phyloP scores from a whole-genome alignment of 2,888 invertebrate species.

The Stenotaenia linearis region DNA sequence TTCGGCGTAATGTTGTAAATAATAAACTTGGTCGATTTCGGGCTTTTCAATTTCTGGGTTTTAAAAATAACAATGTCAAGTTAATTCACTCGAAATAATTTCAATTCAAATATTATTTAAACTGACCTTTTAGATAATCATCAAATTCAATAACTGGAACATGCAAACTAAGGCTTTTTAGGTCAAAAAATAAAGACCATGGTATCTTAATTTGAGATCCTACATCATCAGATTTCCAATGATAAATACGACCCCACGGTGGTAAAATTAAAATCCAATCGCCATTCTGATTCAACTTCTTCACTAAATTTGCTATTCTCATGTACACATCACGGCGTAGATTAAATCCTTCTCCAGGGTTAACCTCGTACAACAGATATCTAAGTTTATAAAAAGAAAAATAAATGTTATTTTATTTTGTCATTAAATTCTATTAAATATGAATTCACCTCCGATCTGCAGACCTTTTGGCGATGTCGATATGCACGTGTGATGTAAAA shows the following conservation, averaged over 20 bases:
- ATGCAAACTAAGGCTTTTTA: constrained; percentile 67
- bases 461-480: neutral
- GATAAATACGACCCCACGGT: constrained; percentile 84
- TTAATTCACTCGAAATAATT: neutral
- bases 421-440: too few species aligned
- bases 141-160: constrained; percentile 81
- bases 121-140: constrained; percentile 61
- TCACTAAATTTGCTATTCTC: constrained; percentile 77
- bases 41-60: constrained; percentile 52
- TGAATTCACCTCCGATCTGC: neutral
- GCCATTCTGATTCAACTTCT: constrained; percentile 55
- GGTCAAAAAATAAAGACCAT: constrained; percentile 82
- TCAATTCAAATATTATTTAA: neutral
- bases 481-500: neutral
- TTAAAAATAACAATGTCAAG: neutral
- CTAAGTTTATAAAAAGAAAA: constrained; percentile 48
- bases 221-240: constrained; percentile 67
- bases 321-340: constrained; percentile 92
- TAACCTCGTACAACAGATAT: constrained; percentile 87
- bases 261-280: constrained; percentile 61
- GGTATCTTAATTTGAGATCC: constrained; percentile 58
- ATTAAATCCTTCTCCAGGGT: constrained; percentile 95
- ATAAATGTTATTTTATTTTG: neutral
- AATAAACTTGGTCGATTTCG: constrained; percentile 67
- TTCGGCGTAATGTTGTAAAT: constrained; percentile 77